Percentiles rank a stretch among this genome's conserved stretches.
phyloP scores from a whole-genome alignment of 2,797 vertebrate genomes.

The Limosa lapponica region DNA sequence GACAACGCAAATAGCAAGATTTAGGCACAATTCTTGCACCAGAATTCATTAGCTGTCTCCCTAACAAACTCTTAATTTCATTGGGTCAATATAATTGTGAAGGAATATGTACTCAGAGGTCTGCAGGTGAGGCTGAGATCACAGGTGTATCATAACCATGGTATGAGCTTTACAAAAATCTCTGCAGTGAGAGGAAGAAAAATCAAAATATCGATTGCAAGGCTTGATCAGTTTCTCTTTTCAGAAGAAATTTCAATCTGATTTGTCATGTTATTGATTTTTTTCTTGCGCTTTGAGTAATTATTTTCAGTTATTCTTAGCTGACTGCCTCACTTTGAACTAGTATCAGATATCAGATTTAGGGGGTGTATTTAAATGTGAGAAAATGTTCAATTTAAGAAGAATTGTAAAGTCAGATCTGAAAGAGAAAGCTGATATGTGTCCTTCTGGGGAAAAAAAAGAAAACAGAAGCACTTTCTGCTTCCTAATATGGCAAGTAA shows the following conservation, averaged over 20 bases:
- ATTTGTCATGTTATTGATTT: conserved; percentile 34
- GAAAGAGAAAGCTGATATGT: not conserved
- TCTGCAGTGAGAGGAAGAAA: not conserved
- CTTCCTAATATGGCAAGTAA: not conserved
- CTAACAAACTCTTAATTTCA: not conserved
- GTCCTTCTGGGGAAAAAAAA: not conserved
- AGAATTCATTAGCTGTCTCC: not conserved
- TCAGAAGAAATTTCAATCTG: conserved; percentile 35
- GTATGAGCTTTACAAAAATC: not conserved
- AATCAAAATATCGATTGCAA: conserved; percentile 45
- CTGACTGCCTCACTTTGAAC: conserved; percentile 34
- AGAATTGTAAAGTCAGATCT: conserved; percentile 14
- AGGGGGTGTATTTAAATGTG: not conserved
- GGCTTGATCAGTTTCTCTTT: conserved; percentile 45
- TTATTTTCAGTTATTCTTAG: conserved; percentile 46
- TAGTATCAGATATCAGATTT: conserved; percentile 34
- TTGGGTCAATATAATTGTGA: not conserved
- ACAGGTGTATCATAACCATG: not conserved
- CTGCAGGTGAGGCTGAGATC: not conserved
- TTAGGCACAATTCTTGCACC: not conserved
- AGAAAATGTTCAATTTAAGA: conserved; percentile 26
- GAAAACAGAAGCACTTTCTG: not conserved
- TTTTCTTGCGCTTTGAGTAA: conserved; percentile 13
- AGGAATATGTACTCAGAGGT: not conserved
- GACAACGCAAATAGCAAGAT: not conserved